Conservation (phyloP, 2,888 invertebrate genomes). For the Isoperla grammatica region DNA sequence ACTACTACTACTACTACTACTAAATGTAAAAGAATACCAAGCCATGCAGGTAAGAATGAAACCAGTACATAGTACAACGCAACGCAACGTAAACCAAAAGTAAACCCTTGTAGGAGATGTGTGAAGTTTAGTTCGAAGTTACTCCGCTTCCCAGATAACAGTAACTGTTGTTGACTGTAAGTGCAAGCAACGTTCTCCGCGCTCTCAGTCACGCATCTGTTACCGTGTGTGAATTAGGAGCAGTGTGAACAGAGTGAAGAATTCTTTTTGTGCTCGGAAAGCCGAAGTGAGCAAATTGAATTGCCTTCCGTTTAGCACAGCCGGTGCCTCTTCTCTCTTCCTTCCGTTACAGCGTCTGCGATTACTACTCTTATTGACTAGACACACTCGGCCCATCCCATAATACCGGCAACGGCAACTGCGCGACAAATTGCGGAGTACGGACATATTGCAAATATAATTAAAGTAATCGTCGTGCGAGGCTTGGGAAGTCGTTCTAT, state of each 20-base stretch:
- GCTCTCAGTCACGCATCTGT: neutral
- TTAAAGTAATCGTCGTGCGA: neutral
- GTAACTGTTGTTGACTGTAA: no score
- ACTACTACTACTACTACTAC: no score
- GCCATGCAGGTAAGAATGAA: no score
- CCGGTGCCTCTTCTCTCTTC: neutral
- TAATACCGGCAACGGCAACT: neutral
- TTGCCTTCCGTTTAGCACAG: constrained; percentile 7
- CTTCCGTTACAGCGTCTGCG: neutral
- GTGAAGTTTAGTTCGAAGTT: no score
- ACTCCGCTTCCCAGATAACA: no score
- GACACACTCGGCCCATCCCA: neutral
- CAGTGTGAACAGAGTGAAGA: neutral
- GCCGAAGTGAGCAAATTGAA: constrained; percentile 10
- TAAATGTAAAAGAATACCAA: no score
- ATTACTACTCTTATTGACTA: constrained; percentile 3
- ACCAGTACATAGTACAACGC: no score
- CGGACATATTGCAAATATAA: constrained; percentile 12
- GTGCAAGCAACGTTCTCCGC: neutral
- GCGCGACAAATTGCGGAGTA: constrained; percentile 1
- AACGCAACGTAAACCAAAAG: no score
- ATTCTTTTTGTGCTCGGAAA: neutral
- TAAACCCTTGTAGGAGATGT: no score
- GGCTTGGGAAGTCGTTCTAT: no score
- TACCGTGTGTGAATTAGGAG: neutral